Base-by-base conservation (phyloP, 2,888 invertebrate species). In the Dicranocentrus wangi region DNA sequence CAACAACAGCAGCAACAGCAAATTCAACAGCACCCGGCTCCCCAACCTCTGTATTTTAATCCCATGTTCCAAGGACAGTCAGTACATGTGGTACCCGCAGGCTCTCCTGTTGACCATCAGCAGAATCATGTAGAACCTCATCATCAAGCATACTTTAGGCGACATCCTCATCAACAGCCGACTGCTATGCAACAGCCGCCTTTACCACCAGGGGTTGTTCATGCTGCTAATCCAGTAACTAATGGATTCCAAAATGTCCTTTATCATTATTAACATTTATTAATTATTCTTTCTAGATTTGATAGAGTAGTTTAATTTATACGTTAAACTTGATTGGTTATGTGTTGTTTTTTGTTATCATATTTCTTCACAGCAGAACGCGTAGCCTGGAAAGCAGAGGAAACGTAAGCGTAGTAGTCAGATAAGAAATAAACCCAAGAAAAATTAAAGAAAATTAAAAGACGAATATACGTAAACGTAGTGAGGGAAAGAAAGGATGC, bases 201-300 rank as follows among this genome's bases (percentile, higher is more conserved):
- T 66, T 53, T 83, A 81, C 61, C 81, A 58, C 76, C 81, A 19
- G 82, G 72, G 65, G 79, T 72, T 75, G 72, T 75, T 76, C 81
- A 82, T 21, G 82, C 78, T 76, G 76, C 80, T 71, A 81, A 82
- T 82, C 76, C 80, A 72, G 79, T 79, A 82, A 78, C 82, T 65
- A 86, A 86, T 80, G 86, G 86, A 71, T 86, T 82, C 81, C 86
- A 85, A 76, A 86, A 86, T 84, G 83, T 86, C 81, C 85, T 84
- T 71, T 86, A 86, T 83, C 85, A 85, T 82, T 85, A 86, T 83
- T 86, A 84, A 85, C 84, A 79, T 58, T 79, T 10, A 47, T 47
- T 79, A 79, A 71, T 71, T 66, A 69, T 68, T 58, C 66, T 72
- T 72, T 72, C 66, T 72, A 79, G 72, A 72, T 72, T 79, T 79